phyloP scores from a whole-genome alignment of 2,113 vertebrate genomes.

The Paracanthobrama guichenoti region DNA sequence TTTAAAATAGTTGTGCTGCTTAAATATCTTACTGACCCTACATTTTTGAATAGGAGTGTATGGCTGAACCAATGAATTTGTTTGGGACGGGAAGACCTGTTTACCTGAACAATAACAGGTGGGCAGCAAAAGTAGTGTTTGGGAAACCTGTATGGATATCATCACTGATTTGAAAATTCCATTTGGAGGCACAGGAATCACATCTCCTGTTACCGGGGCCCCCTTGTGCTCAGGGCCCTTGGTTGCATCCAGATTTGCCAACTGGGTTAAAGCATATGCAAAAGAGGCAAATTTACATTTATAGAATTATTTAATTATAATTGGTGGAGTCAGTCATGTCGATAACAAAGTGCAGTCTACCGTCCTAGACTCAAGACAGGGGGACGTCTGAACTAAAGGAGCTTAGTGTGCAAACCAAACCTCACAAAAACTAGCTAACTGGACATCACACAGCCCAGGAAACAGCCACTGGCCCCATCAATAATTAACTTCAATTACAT shows the following conservation, averaged over 20 bases:
- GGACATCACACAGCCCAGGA: constrained; percentile 38
- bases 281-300: neutral
- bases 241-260: neutral
- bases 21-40: neutral
- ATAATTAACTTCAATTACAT: constrained; percentile 54
- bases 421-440: constrained; percentile 4
- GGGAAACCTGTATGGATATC: constrained; percentile 8
- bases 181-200: neutral
- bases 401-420: neutral
- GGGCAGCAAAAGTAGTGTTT: neutral
- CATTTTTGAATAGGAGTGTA: neutral
- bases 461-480: constrained; percentile 50
- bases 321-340: neutral
- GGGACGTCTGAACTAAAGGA: neutral
- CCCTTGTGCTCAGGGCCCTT: neutral
- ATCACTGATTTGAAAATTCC: neutral
- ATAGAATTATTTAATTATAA: neutral
- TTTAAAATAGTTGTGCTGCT: neutral
- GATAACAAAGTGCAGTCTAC: neutral
- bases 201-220: neutral
- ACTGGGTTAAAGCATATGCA: neutral
- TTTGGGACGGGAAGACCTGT: neutral
- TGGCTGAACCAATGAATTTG: neutral
- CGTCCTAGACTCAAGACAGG: neutral
- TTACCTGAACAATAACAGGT: neutral